These are phyloP conservation scores for Callyntrura sp. DNA, from an alignment of 2,888 invertebrate species.

Conservation along the genomic window DNA sequence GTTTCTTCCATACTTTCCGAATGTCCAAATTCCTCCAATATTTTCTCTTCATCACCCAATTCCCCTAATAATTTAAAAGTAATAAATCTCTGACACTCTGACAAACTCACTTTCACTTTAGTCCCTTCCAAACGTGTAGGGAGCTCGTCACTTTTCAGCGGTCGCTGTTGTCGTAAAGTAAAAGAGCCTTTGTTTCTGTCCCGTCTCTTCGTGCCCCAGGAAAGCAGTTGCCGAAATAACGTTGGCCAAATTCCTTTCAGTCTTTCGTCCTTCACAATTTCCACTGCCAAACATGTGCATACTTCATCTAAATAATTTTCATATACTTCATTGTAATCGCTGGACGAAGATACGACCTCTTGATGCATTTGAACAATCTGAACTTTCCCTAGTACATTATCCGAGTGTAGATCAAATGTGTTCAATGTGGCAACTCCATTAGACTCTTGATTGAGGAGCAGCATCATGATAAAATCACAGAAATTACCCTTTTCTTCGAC, in stretches of 20 bases:
- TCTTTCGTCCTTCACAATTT: constrained; percentile 61
- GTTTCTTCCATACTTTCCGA: constrained; percentile 72
- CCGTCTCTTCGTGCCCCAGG: constrained; percentile 65
- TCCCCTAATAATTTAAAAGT: constrained; percentile 79
- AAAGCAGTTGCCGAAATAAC: constrained; percentile 66
- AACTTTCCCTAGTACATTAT: constrained; percentile 12
- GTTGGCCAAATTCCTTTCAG: constrained; percentile 54
- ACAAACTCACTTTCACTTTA: constrained; percentile 45
- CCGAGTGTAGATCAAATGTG: constrained; percentile 59
- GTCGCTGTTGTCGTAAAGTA: background rate
- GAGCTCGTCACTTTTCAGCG: constrained; percentile 63
- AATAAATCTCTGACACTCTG: constrained; percentile 71
- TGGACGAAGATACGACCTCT: constrained; percentile 35
- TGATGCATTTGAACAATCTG: constrained; percentile 39
- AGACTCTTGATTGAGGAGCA: constrained; percentile 68
- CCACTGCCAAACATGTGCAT: constrained; percentile 29
- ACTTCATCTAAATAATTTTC: constrained; percentile 50
- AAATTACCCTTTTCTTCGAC: constrained; percentile 57
- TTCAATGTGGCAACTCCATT: constrained; percentile 51
- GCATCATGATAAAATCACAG: constrained; percentile 71
- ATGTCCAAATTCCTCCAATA: constrained; percentile 78
- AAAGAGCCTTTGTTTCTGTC: background rate
- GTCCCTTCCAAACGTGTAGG: constrained; percentile 52
- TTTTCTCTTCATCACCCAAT: constrained; percentile 77
- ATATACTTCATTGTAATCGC: constrained; percentile 62